A percentile compares a stretch with the other conserved stretches of the same genome.
Conservation (phyloP, 2,797 vertebrate genomes). For the Parauchenoglanis ngamensis region DNA sequence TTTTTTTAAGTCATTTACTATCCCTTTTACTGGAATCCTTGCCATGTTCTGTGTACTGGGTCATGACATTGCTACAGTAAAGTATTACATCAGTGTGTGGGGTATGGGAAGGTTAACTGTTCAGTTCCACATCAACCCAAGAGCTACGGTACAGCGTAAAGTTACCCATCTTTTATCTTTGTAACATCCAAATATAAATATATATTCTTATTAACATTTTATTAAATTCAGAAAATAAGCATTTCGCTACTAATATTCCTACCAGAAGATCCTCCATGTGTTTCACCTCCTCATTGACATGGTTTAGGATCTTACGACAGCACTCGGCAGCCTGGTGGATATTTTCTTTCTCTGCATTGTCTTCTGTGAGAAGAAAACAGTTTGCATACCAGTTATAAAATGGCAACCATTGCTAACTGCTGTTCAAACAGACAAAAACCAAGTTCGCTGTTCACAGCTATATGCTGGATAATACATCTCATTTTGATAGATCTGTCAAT, state of each 20-base stretch:
- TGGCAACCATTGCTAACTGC: not conserved
- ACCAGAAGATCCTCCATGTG: slow-evolving; percentile 89
- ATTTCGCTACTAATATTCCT: slow-evolving; percentile 58
- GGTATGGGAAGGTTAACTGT: not conserved
- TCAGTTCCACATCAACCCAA: not conserved
- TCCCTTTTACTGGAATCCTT: not conserved
- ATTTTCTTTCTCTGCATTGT: slow-evolving; percentile 72
- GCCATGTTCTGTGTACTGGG: too few species aligned
- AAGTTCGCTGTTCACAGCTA: too few species aligned
- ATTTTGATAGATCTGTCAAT: not conserved
- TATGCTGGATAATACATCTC: too few species aligned
- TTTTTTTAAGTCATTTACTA: not conserved
- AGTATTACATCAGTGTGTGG: not conserved
- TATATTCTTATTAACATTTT: not conserved
- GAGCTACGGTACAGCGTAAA: not conserved
- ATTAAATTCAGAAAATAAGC: not conserved
- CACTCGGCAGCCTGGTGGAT: slow-evolving; percentile 84
- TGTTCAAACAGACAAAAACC: not conserved
- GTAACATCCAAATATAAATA: not conserved
- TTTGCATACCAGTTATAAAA: not conserved
- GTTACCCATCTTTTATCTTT: not conserved
- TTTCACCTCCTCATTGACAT: slow-evolving; percentile 89
- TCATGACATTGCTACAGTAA: not conserved
- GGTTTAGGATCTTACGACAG: slow-evolving; percentile 89
- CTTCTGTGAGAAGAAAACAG: slow-evolving; percentile 68